phyloP scores from a whole-genome alignment of 2,113 vertebrate genomes.

The Athene cunicularia region DNA sequence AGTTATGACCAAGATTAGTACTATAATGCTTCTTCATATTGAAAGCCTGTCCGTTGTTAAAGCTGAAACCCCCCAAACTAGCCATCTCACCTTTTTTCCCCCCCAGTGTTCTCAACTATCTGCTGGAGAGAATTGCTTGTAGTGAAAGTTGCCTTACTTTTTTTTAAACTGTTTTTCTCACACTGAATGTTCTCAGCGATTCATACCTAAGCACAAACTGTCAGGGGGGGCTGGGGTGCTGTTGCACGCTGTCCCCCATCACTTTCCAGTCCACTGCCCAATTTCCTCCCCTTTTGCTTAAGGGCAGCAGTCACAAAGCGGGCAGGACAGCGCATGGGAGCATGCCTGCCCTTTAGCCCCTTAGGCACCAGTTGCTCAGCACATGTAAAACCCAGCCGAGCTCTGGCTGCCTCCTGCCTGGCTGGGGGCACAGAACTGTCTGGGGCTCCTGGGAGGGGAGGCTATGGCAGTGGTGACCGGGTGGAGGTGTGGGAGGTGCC shows the following conservation, averaged over 20 bases:
- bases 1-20: neutral
- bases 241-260: neutral
- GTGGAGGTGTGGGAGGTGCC: neutral
- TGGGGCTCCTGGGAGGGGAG: neutral
- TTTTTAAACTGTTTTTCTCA: neutral
- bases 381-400: neutral
- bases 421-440: neutral
- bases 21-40: neutral
- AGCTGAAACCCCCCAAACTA: neutral
- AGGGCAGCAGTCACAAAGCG: neutral
- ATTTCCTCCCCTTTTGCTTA: neutral
- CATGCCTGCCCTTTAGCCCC: fast-evolving
- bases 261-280: neutral
- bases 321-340: fast-evolving
- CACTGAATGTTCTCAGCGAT: neutral
- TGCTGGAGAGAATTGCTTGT: neutral
- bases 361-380: neutral
- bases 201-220: neutral
- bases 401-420: neutral
- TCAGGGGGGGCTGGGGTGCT: too few relatives aligned
- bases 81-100: fast-evolving
- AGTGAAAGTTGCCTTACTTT: neutral
- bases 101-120: neutral
- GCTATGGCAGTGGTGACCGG: too few relatives aligned
- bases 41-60: neutral